These are phyloP conservation scores for Pantala flavescens DNA, from an alignment of 1,140 invertebrate genomes.

Conservation along the genomic window DNA sequence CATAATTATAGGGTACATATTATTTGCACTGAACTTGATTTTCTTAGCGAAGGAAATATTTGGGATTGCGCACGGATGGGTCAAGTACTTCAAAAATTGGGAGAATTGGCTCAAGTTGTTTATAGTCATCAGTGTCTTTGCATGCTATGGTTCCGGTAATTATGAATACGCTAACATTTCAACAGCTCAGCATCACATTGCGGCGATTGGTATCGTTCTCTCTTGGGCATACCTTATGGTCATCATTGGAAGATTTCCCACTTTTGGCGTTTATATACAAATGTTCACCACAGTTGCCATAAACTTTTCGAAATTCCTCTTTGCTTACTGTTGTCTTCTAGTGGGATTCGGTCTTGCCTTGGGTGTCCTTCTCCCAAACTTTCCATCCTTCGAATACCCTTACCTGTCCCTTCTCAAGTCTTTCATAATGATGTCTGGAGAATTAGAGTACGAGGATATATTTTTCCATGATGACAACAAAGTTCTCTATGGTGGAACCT, in stretches of 20 bases:
- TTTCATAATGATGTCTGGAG: constrained; percentile 81
- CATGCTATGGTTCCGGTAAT: constrained; percentile 36
- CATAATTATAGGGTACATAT: constrained; percentile 37
- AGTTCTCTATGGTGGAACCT: constrained; percentile 41
- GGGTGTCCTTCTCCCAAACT: constrained; percentile 65
- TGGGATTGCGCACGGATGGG: constrained; percentile 53
- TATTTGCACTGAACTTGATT: constrained; percentile 33
- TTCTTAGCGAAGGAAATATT: constrained; percentile 55
- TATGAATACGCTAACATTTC: constrained; percentile 22
- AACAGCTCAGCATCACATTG: constrained; percentile 56
- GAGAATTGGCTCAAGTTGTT: constrained; percentile 75
- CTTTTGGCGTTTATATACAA: constrained; percentile 73
- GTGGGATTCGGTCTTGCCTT: constrained; percentile 68
- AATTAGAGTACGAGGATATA: constrained; percentile 73
- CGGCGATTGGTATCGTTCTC: constrained; percentile 62
- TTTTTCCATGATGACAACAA: constrained; percentile 58
- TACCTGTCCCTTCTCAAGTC: constrained; percentile 56
- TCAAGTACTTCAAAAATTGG: constrained; percentile 61
- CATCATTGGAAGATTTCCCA: constrained; percentile 70
- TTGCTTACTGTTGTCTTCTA: constrained; percentile 67
- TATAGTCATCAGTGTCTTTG: constrained; percentile 55
- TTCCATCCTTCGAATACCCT: constrained; percentile 48
- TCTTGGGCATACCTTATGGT: constrained; percentile 73
- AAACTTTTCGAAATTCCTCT: constrained; percentile 71
- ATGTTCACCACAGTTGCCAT: constrained; percentile 74